Evolutionary conservation across 1,140 invertebrate genomes (phyloP).

Genomic region (Pristionchus pacificus): DNA sequence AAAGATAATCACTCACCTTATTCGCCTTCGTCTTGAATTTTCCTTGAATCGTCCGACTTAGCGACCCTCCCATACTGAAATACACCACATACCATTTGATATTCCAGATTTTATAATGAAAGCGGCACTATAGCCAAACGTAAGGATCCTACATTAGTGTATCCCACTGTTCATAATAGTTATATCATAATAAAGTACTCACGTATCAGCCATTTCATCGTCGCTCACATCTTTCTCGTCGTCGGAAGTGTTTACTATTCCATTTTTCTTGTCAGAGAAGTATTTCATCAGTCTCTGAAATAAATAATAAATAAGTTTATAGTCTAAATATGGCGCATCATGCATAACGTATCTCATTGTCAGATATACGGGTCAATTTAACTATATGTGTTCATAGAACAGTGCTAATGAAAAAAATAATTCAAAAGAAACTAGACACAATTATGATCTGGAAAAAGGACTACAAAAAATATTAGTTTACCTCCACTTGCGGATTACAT

Average conservation of each 20-base stretch:
- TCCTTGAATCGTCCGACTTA: background rate
- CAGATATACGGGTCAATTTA: too few relatives aligned
- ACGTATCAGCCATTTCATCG: constrained; percentile 1
- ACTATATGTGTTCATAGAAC: too few relatives aligned
- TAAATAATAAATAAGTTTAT: background rate
- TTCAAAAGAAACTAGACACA: too few relatives aligned
- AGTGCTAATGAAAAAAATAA: too few relatives aligned
- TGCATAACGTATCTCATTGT: too few relatives aligned
- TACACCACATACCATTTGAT: background rate
- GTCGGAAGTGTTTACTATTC: background rate
- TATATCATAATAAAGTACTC: too few relatives aligned
- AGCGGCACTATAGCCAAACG: background rate
- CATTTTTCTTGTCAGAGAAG: background rate
- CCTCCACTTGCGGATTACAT: constrained; percentile 13
- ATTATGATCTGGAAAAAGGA: background rate
- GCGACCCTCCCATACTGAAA: background rate
- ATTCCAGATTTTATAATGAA: background rate
- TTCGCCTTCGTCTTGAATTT: background rate
- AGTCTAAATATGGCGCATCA: too few relatives aligned
- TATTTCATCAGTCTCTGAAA: constrained; percentile 12
- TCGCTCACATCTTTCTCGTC: constrained; percentile 9
- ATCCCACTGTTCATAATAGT: background rate
- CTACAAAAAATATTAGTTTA: background rate
- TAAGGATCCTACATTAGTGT: background rate
- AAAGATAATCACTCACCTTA: background rate